phyloP scores from a whole-genome alignment of 92 coral and sea anemone genomes.

The Parazoanthus darwini region DNA sequence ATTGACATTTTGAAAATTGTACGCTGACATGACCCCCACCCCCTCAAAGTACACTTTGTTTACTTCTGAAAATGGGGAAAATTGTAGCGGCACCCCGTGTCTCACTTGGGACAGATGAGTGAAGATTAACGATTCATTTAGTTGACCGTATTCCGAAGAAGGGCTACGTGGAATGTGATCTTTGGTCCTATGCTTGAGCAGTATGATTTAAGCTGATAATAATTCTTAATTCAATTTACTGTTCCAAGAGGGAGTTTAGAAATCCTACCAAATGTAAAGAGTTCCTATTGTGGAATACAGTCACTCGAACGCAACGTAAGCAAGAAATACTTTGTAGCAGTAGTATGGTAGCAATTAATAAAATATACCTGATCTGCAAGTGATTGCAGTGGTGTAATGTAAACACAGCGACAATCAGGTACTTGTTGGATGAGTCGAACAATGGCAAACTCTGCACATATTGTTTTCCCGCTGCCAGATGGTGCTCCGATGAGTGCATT shows the following conservation, averaged over 20 bases:
- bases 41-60: no score
- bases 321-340: no score
- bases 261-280: no score
- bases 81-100: not conserved
- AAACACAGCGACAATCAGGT: conserved; percentile 88
- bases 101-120: no score
- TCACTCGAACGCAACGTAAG: no score
- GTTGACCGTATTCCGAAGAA: no score
- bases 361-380: conserved; percentile 91
- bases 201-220: not conserved
- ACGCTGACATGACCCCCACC: no score
- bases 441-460: conserved; percentile 99
- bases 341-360: not conserved
- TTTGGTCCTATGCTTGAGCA: no score
- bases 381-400: conserved; percentile 94
- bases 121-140: no score
- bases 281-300: no score
- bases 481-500: conserved; percentile 98
- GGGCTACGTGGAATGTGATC: not conserved
- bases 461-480: conserved; percentile 98
- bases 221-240: not conserved
- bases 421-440: conserved; percentile 85
- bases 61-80: not conserved
- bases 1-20: no score
- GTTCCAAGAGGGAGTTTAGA: not conserved